Conservation (phyloP, 2,113 vertebrate genomes). For the Furnarius figulus region DNA sequence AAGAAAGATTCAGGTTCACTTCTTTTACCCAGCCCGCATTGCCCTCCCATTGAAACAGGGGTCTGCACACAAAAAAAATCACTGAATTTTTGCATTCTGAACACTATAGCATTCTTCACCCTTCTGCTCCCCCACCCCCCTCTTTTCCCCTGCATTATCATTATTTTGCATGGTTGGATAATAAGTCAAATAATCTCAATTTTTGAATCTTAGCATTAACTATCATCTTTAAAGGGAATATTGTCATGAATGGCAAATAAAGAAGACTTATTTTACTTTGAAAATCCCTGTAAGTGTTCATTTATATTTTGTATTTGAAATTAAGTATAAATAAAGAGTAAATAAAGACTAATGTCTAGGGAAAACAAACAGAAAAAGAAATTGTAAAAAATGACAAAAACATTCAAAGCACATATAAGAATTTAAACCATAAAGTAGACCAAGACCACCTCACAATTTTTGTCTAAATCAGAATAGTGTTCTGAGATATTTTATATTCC, state of each 20-base stretch:
- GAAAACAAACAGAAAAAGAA: neutral
- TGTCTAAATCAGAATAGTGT: neutral
- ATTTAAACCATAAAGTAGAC: neutral
- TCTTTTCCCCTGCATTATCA: neutral
- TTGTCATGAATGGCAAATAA: neutral
- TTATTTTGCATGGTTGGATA: neutral
- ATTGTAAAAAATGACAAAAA: neutral
- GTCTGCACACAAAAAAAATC: neutral
- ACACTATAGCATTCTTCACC: fast-evolving
- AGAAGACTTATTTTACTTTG: neutral
- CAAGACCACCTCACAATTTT: neutral
- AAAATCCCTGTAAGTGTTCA: neutral
- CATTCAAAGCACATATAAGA: neutral
- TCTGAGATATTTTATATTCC: neutral
- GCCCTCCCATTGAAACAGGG: neutral
- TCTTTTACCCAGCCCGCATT: neutral
- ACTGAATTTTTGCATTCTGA: neutral
- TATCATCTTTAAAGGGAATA: neutral
- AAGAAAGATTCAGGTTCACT: neutral
- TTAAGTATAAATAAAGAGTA: neutral
- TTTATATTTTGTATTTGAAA: neutral
- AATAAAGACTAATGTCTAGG: neutral
- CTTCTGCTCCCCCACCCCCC: too few species aligned
- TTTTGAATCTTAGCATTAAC: neutral
- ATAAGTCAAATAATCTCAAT: neutral